Percentiles rank a stretch among this genome's conserved stretches.
Conservation (phyloP, 2,888 invertebrate genomes). For the Dasysyrphus tricinctus region DNA sequence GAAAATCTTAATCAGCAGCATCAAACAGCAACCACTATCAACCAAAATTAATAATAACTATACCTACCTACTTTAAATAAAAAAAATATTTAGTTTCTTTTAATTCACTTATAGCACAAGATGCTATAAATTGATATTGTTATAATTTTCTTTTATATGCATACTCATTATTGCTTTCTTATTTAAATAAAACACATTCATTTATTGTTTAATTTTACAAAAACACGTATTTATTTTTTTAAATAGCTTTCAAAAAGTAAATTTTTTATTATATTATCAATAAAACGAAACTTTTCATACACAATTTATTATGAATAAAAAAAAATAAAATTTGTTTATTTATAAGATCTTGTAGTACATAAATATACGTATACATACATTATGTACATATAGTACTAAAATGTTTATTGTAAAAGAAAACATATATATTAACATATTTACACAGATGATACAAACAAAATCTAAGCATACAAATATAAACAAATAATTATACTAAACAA, state of each 20-base stretch:
- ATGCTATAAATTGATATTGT: constrained; percentile 55
- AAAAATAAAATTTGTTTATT: constrained; percentile 34
- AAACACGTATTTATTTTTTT: background rate
- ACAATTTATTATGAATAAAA: constrained; percentile 22
- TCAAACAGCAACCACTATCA: constrained; percentile 74
- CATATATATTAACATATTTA: constrained; percentile 52
- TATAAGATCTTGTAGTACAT: constrained; percentile 55
- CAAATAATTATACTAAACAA: constrained; percentile 8
- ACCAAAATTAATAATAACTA: constrained; percentile 55
- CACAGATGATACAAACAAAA: constrained; percentile 30
- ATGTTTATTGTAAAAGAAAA: constrained; percentile 64
- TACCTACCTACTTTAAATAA: background rate
- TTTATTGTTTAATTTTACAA: constrained; percentile 14
- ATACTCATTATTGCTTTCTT: constrained; percentile 35
- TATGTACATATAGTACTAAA: constrained; percentile 38
- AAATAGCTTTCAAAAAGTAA: constrained; percentile 11
- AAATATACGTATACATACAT: constrained; percentile 46
- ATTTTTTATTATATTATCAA: background rate
- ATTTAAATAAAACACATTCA: constrained; percentile 19
- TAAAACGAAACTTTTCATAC: constrained; percentile 40
- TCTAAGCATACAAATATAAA: constrained; percentile 29
- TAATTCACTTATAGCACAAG: constrained; percentile 61
- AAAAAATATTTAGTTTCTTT: constrained; percentile 18
- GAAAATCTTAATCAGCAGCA: constrained; percentile 89
- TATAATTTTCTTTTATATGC: constrained; percentile 16